These are phyloP conservation scores for Orestias chungarensis DNA, from an alignment of 2,797 vertebrate genomes.

Conservation along the genomic window DNA sequence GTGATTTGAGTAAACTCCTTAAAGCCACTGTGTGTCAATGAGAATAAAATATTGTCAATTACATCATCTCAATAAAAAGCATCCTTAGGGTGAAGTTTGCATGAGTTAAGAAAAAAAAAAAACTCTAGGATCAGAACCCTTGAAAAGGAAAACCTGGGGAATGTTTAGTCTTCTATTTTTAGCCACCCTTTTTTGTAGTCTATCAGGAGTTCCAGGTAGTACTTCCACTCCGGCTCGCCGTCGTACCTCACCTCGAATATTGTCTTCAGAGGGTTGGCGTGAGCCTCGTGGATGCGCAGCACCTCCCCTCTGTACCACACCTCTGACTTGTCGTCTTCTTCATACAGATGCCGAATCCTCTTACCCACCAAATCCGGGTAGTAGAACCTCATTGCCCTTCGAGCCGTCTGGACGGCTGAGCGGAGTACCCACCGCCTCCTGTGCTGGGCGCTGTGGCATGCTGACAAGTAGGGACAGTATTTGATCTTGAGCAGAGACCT, in stretches of 20 bases:
- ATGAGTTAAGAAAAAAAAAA: neutral
- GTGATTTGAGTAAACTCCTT: neutral
- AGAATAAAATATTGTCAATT: neutral
- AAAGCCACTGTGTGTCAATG: neutral
- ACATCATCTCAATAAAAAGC: neutral
- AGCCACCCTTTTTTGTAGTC: constrained; percentile 89
- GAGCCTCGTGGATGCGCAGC: constrained; percentile 77
- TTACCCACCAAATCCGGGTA: constrained; percentile 86
- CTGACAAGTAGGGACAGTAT: constrained; percentile 79
- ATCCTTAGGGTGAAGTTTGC: neutral
- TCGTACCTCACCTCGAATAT: constrained; percentile 87
- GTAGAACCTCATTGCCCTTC: constrained; percentile 47
- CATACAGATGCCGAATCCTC: constrained; percentile 84
- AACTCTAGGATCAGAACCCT: neutral
- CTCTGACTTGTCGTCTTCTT: constrained; percentile 85
- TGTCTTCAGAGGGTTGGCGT: constrained; percentile 82
- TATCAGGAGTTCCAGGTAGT: constrained; percentile 85
- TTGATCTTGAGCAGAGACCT: constrained; percentile 75
- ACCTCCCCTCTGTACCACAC: constrained; percentile 85
- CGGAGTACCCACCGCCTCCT: constrained; percentile 78
- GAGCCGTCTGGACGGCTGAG: constrained; percentile 67
- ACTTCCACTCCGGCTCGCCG: constrained; percentile 86
- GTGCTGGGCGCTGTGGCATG: constrained; percentile 66
- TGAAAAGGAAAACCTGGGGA: neutral
- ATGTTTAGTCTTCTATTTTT: constrained; percentile 76